These are phyloP conservation scores for Diglossa cyanea DNA, from an alignment of 2,797 vertebrate species.

Conservation along the genomic window DNA sequence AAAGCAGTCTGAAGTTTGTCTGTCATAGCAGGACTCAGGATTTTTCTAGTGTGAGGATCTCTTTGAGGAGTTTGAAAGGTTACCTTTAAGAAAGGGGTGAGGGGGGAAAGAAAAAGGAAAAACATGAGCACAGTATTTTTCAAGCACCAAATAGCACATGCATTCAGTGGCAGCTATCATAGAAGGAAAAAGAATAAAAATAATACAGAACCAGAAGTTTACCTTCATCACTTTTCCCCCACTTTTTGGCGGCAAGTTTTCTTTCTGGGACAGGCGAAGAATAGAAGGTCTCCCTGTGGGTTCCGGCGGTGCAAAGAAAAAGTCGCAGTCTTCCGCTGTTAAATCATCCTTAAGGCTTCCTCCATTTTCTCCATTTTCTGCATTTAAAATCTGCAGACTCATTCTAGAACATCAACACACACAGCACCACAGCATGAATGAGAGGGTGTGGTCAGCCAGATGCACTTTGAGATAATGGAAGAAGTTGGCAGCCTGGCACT, in stretches of 20 bases:
- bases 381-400: constrained; percentile 83
- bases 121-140: neutral
- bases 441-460: constrained; percentile 50
- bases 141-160: neutral
- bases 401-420: constrained; percentile 79
- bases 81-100: constrained; percentile 75
- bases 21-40: constrained; percentile 81
- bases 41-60: constrained; percentile 87
- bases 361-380: constrained; percentile 60
- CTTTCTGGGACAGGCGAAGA: constrained; percentile 85
- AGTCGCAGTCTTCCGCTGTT: constrained; percentile 56
- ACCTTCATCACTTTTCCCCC: constrained; percentile 84
- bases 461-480: constrained; percentile 40
- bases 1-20: constrained; percentile 64
- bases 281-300: constrained; percentile 85
- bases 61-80: constrained; percentile 93
- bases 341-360: constrained; percentile 77
- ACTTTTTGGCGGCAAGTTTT: constrained; percentile 85
- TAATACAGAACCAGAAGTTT: neutral
- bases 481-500: neutral
- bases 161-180: neutral
- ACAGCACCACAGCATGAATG: neutral
- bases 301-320: constrained; percentile 81
- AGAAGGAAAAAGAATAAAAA: neutral
- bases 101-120: accelerated